Base-by-base conservation (phyloP, 2,797 vertebrate genomes). In the Sebastes itinus region DNA sequence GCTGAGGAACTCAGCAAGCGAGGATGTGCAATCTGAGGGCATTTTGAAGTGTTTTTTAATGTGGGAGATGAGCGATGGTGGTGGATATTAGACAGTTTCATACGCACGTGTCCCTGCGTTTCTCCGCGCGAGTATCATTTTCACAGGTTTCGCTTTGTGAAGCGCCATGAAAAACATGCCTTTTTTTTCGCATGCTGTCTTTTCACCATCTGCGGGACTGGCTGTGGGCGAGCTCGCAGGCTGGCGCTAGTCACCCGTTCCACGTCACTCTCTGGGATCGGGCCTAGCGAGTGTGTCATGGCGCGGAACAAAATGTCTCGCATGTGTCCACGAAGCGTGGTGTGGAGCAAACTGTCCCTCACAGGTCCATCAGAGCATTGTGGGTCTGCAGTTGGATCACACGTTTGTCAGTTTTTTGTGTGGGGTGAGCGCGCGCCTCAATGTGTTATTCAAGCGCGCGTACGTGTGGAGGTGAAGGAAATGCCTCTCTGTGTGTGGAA, bases 151-250 rank as follows among this genome's bases (percentile, higher is more conserved):
- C 0, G 10, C 62, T 82, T 80, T 73, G 81, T 84, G 78, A 86
- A 79, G 65, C 28, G 18, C 7, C 20, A 7, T 80, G 66, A 82
- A 87, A 91, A 91, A 88, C 85, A 82, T 62, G 68, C 69, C 78
- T 92, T 91, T 90, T 92, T 92, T 89, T 91, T 92, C 55, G 38
- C 82, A 72, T 80, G 66, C 85, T 86, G 84, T 71, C 82, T 86
- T 82, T 84, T 84, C 27, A 75, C 87, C 89, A 89, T 90, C 88
- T 91, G 90, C 72, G 82, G 78, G 69, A 46, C 83, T 58, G 86
- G 77, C 76, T 78, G 90, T 92, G 92, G 90, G 92, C 85, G 89
- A 89, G 78, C 83, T 60, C 67, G 56, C 91, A 91, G 82, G 77
- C 89, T 89, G 90, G 65, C 72, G 84, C 86, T 72, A 55, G 85